Conservation (phyloP, 1,140 invertebrate species). For the Caenorhabditis latens region DNA sequence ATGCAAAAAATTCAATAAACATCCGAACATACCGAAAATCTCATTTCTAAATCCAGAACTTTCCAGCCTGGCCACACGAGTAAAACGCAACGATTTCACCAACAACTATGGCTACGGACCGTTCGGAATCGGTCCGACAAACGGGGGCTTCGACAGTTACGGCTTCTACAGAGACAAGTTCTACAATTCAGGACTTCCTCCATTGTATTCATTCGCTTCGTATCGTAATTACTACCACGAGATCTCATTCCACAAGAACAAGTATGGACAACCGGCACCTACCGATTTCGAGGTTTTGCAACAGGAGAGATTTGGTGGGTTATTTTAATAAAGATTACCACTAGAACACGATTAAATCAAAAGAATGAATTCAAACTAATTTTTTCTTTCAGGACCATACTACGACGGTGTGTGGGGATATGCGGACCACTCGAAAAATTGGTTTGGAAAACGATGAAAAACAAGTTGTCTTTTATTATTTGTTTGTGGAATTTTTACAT, state of each 20-base stretch:
- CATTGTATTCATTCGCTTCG: slow-evolving; percentile 66
- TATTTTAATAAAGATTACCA: no score
- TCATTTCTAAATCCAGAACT: neutral
- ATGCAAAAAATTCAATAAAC: no score
- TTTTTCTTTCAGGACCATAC: slow-evolving; percentile 63
- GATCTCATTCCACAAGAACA: slow-evolving; percentile 68
- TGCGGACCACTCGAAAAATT: slow-evolving; percentile 67
- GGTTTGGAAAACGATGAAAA: slow-evolving; percentile 59
- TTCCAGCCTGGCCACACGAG: neutral
- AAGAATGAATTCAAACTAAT: slow-evolving; percentile 8
- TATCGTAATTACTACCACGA: slow-evolving; percentile 71
- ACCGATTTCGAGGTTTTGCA: slow-evolving; percentile 64
- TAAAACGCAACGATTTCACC: slow-evolving; percentile 69
- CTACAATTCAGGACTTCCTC: slow-evolving; percentile 69
- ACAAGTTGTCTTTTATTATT: neutral
- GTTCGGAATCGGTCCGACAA: slow-evolving; percentile 67
- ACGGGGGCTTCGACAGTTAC: slow-evolving; percentile 69
- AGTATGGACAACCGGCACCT: slow-evolving; percentile 63
- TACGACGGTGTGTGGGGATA: slow-evolving; percentile 69
- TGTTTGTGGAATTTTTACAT: no score
- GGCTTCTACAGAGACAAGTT: slow-evolving; percentile 71
- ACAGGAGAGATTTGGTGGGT: slow-evolving; percentile 67
- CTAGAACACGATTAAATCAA: no score
- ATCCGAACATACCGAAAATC: no score
- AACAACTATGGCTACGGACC: slow-evolving; percentile 71